phyloP scores from a whole-genome alignment of 2,797 vertebrate species.

The Linurgus olivaceus region DNA sequence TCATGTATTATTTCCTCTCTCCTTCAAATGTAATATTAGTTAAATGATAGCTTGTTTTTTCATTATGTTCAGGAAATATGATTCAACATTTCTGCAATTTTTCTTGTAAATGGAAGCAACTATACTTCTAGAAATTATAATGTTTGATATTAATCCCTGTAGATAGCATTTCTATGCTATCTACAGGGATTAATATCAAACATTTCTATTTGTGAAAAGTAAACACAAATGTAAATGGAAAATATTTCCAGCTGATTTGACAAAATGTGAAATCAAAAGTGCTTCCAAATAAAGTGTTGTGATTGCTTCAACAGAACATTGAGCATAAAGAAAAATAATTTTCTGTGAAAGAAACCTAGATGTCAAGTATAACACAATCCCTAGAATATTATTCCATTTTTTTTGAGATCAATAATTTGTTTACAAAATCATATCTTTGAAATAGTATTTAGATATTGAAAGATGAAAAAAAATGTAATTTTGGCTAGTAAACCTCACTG shows the following conservation, averaged over 20 bases:
- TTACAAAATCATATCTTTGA: not conserved
- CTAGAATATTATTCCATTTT: not conserved
- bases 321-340: not conserved
- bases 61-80: conserved; percentile 23
- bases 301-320: not conserved
- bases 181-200: no score
- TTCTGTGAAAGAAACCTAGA: not conserved
- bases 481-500: not conserved
- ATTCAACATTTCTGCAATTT: not conserved
- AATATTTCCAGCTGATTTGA: not conserved
- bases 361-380: not conserved
- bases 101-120: not conserved
- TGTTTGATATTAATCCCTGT: not conserved
- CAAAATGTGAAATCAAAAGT: not conserved
- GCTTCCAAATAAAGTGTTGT: not conserved
- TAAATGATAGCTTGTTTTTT: not conserved
- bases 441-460: not conserved
- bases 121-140: not conserved
- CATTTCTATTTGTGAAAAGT: no score
- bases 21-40: conserved; percentile 7
- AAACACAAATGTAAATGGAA: not conserved
- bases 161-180: not conserved
- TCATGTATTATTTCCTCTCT: not conserved
- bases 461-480: not conserved
- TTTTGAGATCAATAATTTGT: not conserved